phyloP scores from a whole-genome alignment of 2,113 vertebrate species.

The Pongo abelii region DNA sequence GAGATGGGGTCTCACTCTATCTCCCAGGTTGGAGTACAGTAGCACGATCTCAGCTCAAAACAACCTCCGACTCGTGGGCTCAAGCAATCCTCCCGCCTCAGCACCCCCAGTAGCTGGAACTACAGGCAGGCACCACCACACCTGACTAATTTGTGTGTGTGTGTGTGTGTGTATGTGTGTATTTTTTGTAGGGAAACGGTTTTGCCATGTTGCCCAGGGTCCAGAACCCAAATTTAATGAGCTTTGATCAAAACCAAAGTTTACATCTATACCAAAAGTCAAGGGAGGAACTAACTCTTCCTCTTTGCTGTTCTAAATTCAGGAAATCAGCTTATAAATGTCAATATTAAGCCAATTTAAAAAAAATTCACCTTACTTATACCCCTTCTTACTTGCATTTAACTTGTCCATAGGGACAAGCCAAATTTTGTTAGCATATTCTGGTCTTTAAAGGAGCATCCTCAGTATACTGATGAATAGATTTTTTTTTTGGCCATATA shows the following conservation, averaged over 20 bases:
- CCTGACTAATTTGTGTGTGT: no score
- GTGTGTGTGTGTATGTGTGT: no score
- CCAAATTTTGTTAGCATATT: neutral
- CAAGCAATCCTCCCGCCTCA: no score
- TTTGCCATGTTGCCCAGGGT: no score
- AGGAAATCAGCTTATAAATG: neutral
- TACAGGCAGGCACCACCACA: no score
- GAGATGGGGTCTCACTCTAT: no score
- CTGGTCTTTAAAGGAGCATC: neutral
- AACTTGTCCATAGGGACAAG: neutral
- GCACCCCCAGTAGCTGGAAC: no score
- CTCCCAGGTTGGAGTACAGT: no score
- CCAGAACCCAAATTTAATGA: neutral
- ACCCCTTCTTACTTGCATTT: neutral
- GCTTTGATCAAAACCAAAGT: neutral
- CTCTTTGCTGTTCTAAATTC: neutral
- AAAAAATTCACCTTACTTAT: neutral
- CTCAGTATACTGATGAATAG: neutral
- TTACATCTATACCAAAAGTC: neutral
- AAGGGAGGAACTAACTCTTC: neutral
- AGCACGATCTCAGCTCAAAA: no score
- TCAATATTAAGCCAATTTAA: neutral
- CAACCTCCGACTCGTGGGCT: no score
- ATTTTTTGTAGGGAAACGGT: no score
- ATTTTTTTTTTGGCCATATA: neutral